A percentile compares a stretch with the other conserved stretches of the same genome.
These are phyloP conservation scores for Strix occidentalis DNA, from an alignment of 2,797 vertebrate genomes.

Conservation along the genomic window DNA sequence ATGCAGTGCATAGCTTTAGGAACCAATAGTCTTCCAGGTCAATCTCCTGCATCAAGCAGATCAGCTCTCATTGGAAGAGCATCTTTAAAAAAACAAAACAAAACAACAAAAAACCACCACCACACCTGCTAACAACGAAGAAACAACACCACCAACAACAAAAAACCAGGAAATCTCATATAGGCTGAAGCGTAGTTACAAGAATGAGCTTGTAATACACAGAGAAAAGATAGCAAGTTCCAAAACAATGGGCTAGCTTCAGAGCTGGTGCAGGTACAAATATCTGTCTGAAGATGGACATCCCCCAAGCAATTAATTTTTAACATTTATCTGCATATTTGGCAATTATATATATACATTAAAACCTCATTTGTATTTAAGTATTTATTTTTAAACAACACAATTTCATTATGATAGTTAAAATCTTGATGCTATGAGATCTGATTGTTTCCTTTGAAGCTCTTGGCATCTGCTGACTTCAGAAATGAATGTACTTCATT, in stretches of 20 bases:
- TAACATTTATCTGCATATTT: neutral
- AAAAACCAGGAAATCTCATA: rapidly evolving
- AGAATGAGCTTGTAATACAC: neutral
- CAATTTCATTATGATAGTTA: neutral
- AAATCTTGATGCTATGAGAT: neutral
- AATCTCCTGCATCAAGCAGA: neutral
- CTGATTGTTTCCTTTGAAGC: neutral
- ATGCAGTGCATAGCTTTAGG: neutral
- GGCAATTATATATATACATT: rapidly evolving
- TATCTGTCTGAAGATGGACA: neutral
- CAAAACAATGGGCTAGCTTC: neutral
- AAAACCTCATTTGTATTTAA: neutral
- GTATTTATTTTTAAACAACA: neutral
- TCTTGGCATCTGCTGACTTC: neutral
- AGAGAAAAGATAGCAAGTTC: neutral
- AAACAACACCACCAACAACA: neutral
- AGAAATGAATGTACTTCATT: neutral
- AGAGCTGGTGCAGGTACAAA: neutral
- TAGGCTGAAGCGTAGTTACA: neutral
- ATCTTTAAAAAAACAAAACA: neutral
- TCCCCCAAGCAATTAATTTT: neutral
- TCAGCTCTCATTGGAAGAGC: neutral
- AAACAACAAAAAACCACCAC: rapidly evolving
- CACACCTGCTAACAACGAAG: rapidly evolving
- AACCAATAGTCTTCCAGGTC: neutral